Conservation (phyloP, 2,797 vertebrate genomes). For the Paratrypauchen microcephalus region DNA sequence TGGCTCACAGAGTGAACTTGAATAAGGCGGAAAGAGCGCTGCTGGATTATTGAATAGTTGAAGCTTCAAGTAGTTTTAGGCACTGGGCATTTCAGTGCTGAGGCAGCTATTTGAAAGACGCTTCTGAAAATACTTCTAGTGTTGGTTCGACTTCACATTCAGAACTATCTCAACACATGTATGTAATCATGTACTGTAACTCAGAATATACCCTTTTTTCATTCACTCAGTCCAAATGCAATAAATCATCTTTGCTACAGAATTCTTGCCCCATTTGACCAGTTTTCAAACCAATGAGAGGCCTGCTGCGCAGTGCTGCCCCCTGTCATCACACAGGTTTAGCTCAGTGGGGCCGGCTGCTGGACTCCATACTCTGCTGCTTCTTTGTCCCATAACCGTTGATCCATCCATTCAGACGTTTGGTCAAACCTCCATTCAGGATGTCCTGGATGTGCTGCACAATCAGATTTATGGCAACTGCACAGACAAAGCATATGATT, state of each 20-base stretch:
- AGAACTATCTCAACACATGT: constrained; percentile 32
- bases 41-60: constrained; percentile 38
- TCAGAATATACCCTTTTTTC: neutral
- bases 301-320: neutral
- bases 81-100: constrained; percentile 19
- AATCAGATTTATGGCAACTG: constrained; percentile 96
- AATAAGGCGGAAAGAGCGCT: constrained; percentile 37
- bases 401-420: constrained; percentile 84
- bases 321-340: constrained; percentile 55
- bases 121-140: constrained; percentile 13
- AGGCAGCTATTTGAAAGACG: constrained; percentile 31
- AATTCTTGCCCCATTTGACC: constrained; percentile 5
- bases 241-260: constrained; percentile 35
- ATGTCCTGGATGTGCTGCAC: constrained; percentile 98
- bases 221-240: constrained; percentile 30
- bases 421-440: constrained; percentile 87
- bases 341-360: constrained; percentile 90
- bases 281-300: neutral
- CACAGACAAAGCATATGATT: constrained; percentile 11
- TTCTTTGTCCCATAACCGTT: constrained; percentile 78
- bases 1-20: constrained; percentile 10
- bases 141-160: constrained; percentile 1
- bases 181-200: constrained; percentile 4
- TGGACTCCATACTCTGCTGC: constrained; percentile 85
- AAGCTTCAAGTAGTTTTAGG: constrained; percentile 37